A percentile compares a stretch with the other conserved stretches of the same genome.
Evolutionary conservation across 2,888 invertebrate species (phyloP).

Genomic region (Hedya salicella): DNA sequence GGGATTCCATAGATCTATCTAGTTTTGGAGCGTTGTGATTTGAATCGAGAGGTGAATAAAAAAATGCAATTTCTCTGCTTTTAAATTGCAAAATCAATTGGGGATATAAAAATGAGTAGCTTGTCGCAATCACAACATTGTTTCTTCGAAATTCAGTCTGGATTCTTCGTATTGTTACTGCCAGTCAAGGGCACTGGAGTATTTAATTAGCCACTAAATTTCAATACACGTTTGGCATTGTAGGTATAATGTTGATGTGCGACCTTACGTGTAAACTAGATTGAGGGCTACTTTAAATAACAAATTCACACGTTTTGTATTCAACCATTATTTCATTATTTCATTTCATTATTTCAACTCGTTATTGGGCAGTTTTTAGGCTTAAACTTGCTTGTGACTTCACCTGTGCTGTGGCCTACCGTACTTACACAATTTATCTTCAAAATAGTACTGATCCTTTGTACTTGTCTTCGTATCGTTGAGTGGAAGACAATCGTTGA

Average conservation of each 20-base stretch:
- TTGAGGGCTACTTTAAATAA: background rate
- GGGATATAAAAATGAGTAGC: constrained; percentile 37
- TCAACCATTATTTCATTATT: too few relatives aligned
- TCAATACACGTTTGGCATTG: constrained; percentile 16
- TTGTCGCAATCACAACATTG: constrained; percentile 20
- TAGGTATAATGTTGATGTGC: background rate
- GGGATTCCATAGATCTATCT: constrained; percentile 34
- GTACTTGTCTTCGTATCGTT: too few relatives aligned
- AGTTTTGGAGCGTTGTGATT: constrained; percentile 48
- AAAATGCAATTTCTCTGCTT: constrained; percentile 44
- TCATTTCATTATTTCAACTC: too few relatives aligned
- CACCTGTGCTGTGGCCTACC: too few relatives aligned
- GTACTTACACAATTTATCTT: too few relatives aligned
- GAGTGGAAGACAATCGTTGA: too few relatives aligned
- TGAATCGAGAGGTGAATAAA: constrained; percentile 47
- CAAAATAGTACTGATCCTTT: too few relatives aligned
- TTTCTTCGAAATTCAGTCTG: background rate
- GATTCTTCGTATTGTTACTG: constrained; percentile 10
- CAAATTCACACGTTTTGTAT: background rate
- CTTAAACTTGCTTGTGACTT: too few relatives aligned
- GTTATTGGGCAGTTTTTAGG: too few relatives aligned
- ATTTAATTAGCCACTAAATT: constrained; percentile 29
- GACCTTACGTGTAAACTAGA: background rate
- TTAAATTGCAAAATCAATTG: constrained; percentile 44
- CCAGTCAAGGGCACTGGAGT: background rate